Evolutionary conservation across 2,113 vertebrate species (phyloP).

Genomic region (Lepisosteus osseus): DNA sequence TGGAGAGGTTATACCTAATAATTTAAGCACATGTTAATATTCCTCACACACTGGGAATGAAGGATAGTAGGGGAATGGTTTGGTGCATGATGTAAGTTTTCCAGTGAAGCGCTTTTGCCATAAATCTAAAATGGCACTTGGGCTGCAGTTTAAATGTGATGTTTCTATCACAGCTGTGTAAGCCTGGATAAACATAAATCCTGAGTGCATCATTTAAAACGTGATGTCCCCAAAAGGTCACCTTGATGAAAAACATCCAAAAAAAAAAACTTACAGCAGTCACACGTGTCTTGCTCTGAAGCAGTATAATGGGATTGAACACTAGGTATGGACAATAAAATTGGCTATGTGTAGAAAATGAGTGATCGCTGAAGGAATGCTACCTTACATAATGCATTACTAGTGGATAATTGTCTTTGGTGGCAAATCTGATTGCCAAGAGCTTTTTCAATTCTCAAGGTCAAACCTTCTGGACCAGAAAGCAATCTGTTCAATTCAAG

Average conservation of each 20-base stretch:
- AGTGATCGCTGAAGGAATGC: neutral
- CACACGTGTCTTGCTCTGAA: neutral
- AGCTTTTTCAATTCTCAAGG: too few relatives aligned
- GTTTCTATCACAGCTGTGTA: neutral
- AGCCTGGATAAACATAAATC: neutral
- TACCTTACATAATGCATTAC: slow-evolving; percentile 12
- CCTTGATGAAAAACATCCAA: neutral
- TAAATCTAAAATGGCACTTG: neutral
- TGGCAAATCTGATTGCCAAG: neutral
- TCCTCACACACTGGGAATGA: too few relatives aligned
- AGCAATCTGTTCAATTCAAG: too few relatives aligned
- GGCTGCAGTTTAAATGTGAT: neutral
- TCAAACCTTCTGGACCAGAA: neutral
- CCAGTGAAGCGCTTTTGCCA: neutral
- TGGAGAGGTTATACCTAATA: neutral
- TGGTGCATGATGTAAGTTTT: neutral
- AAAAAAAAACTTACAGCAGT: neutral
- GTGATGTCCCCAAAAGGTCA: slow-evolving; percentile 4
- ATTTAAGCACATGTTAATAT: neutral
- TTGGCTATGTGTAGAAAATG: neutral
- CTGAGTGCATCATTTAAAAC: neutral
- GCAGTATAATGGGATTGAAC: slow-evolving; percentile 9
- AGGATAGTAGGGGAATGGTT: too few relatives aligned
- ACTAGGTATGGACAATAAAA: neutral
- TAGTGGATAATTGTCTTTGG: slow-evolving; percentile 18